Percentiles rank a stretch among this genome's conserved stretches.
phyloP scores from a whole-genome alignment of 2,888 invertebrate species.

The Brenthis daphne region DNA sequence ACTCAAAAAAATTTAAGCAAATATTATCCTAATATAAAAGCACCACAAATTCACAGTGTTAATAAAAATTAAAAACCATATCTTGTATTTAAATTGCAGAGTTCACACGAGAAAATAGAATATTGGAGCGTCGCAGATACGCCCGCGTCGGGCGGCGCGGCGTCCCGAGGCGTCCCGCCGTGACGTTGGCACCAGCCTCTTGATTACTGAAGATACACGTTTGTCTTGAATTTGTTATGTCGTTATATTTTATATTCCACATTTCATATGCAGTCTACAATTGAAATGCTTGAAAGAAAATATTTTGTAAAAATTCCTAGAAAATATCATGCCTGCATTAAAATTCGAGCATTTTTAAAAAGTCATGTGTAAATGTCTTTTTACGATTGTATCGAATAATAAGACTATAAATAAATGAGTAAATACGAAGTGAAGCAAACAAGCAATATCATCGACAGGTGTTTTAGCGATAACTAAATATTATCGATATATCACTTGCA shows the following conservation, averaged over 20 bases:
- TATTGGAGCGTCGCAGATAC: slow-evolving; percentile 21
- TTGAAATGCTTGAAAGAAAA: slow-evolving; percentile 11
- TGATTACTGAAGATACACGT: slow-evolving; percentile 21
- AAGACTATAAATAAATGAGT: no score
- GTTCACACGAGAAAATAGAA: slow-evolving; percentile 17
- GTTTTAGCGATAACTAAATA: no score
- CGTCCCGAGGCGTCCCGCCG: slow-evolving; percentile 15
- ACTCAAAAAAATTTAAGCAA: neutral
- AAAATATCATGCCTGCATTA: neutral
- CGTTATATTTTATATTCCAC: slow-evolving; percentile 14
- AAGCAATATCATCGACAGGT: no score
- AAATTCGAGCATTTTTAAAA: slow-evolving; percentile 1
- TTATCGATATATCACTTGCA: neutral
- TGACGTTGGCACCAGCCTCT: slow-evolving; percentile 21
- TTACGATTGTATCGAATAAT: no score
- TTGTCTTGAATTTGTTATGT: slow-evolving; percentile 12
- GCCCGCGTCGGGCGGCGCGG: slow-evolving; percentile 1
- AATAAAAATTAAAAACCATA: slow-evolving; percentile 21
- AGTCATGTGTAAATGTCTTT: neutral
- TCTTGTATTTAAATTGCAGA: slow-evolving; percentile 15
- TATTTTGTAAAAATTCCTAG: slow-evolving; percentile 10
- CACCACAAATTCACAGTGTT: neutral
- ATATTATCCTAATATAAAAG: neutral
- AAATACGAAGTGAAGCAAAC: no score
- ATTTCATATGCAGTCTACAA: slow-evolving; percentile 1